These are phyloP conservation scores for Orius laevigatus DNA, from an alignment of 1,140 invertebrate genomes.

Conservation along the genomic window DNA sequence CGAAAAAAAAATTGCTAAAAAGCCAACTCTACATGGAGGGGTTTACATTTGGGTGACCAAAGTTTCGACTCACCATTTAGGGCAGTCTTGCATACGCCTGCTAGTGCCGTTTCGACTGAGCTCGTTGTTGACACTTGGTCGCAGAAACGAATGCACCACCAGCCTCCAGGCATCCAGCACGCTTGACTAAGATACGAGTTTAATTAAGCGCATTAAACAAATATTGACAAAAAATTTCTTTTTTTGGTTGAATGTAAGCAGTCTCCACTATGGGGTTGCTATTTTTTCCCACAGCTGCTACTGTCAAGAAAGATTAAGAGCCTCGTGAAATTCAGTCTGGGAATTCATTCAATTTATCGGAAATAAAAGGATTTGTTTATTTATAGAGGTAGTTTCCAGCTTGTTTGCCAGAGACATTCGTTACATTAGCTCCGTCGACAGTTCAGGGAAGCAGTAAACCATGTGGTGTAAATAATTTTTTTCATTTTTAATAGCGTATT, in stretches of 20 bases:
- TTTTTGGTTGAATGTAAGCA: not conserved
- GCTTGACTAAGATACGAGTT: not conserved
- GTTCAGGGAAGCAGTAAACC: too few relatives aligned
- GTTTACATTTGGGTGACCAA: not conserved
- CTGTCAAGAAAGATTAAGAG: too few relatives aligned
- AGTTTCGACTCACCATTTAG: conserved; percentile 13
- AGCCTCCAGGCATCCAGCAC: conserved; percentile 13
- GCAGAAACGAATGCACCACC: conserved; percentile 13
- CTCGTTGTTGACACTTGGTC: conserved; percentile 12
- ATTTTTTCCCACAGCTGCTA: too few relatives aligned
- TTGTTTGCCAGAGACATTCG: too few relatives aligned
- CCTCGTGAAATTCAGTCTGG: too few relatives aligned
- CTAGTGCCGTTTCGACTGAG: conserved; percentile 12
- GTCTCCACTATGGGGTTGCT: too few relatives aligned
- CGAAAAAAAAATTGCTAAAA: not conserved
- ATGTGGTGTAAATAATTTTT: too few relatives aligned
- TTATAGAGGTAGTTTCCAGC: too few relatives aligned
- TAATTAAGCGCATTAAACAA: not conserved
- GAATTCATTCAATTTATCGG: too few relatives aligned
- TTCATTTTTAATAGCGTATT: too few relatives aligned
- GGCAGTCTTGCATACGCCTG: conserved; percentile 15
- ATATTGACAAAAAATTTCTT: not conserved
- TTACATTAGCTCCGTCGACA: too few relatives aligned
- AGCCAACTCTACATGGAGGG: not conserved
- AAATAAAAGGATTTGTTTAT: too few relatives aligned